Evolutionary conservation across 2,888 invertebrate genomes (phyloP), one percentile per base, ranked within the genome.

Genomic region (Eledona agricola): DNA sequence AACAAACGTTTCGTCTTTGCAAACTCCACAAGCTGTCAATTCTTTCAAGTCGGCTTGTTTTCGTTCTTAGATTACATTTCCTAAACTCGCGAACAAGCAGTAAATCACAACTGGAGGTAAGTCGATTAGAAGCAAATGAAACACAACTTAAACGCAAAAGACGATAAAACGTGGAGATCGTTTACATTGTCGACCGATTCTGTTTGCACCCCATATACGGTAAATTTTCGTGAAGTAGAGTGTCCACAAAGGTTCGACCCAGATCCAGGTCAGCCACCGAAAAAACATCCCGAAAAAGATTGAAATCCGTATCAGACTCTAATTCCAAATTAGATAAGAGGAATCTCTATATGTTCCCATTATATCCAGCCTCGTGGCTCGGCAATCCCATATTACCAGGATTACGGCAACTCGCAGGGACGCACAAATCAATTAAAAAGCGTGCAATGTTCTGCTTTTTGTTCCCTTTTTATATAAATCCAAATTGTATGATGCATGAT

Each of bases 251-350:
- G n/a, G n/a, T n/a, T n/a, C n/a, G n/a, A n/a, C n/a, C n/a, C n/a
- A n/a, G n/a, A n/a, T n/a, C 47, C 43, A 45, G 51, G 28, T n/a
- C 47, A 42, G 43, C 34, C 49, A 40, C 49, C 53, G 47, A 60
- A 58, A 61, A 61, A 59, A 59, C 59, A 59, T 55, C 45, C 55
- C 35, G 57, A 60, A 60, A 59, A 59, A 59, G 60, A 55, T 55
- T 50, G 51, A 54, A 55, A 58, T 57, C 55, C 57, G 42, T 51
- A 53, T 60, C 55, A 60, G 57, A 42, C 57, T 53, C 64, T 68
- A 68, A 69, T 66, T 67, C 67, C 61, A 69, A 67, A 69, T 69
- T 66, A 67, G 65, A 69, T 69, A 66, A 65, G 62, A 65, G 60
- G 63, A 62, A 61, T 59, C 67, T 60, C 53, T 61, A 63, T 60